These are phyloP conservation scores for Acromyrmex echinatior DNA, from an alignment of 1,140 invertebrate species.

Conservation along the genomic window DNA sequence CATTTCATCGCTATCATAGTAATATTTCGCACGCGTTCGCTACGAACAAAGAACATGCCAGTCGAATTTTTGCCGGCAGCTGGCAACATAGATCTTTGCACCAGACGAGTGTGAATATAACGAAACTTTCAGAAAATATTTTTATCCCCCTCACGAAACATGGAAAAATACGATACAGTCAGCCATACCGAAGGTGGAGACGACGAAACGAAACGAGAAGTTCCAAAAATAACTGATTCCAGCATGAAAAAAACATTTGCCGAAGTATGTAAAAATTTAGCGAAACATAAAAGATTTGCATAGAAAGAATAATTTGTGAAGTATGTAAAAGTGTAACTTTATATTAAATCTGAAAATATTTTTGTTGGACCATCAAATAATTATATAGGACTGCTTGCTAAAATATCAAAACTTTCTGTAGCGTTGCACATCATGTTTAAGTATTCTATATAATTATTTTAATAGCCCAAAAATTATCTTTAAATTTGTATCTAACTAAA, in stretches of 20 bases:
- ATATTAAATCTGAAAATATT: too few species aligned
- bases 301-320: too few species aligned
- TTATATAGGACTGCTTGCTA: too few species aligned
- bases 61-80: neutral
- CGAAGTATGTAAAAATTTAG: too few species aligned
- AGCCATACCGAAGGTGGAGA: constrained; percentile 14
- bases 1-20: constrained; percentile 31
- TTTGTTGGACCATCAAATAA: too few species aligned
- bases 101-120: constrained; percentile 1
- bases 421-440: too few species aligned
- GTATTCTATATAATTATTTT: too few species aligned
- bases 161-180: constrained; percentile 54
- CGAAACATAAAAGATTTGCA: too few species aligned
- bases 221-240: constrained; percentile 73
- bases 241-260: neutral
- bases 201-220: constrained; percentile 41
- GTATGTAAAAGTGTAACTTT: too few species aligned
- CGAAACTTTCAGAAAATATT: constrained; percentile 52
- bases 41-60: neutral
- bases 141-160: constrained; percentile 27
- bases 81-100: neutral
- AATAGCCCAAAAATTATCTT: too few species aligned
- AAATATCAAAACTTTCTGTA: too few species aligned
- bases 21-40: constrained; percentile 52
- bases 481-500: too few species aligned